Conservation (phyloP, 53 echinoderm and acorn worm genomes). For the Mesocentrotus franciscanus region DNA sequence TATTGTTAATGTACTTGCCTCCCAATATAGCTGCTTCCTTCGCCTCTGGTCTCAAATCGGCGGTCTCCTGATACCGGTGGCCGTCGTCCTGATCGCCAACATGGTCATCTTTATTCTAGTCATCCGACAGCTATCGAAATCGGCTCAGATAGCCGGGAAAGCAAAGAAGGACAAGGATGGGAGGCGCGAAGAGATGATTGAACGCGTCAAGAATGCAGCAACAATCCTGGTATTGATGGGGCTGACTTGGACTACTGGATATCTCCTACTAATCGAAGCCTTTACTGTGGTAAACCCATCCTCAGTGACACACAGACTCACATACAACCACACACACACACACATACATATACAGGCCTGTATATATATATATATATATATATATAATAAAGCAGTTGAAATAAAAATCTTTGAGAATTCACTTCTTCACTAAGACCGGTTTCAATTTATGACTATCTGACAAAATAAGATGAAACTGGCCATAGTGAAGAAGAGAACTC, state of each 20-base stretch:
- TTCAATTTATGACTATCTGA: too few species aligned
- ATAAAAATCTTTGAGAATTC: too few species aligned
- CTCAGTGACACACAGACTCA: not conserved
- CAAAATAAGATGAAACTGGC: too few species aligned
- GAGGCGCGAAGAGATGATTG: conserved; percentile 28
- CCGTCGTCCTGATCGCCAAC: conserved; percentile 17
- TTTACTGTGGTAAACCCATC: conserved; percentile 11
- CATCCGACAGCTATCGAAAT: conserved; percentile 32
- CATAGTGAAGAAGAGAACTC: too few species aligned
- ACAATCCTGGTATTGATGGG: conserved; percentile 46
- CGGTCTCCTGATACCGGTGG: conserved; percentile 49
- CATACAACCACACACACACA: too few species aligned
- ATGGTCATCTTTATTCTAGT: conserved; percentile 46
- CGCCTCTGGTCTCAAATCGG: conserved; percentile 52
- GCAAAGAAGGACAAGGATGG: conserved; percentile 27
- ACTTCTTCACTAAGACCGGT: too few species aligned
- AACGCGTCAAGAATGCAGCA: conserved; percentile 54
- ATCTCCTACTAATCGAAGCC: conserved; percentile 7
- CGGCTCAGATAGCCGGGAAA: conserved; percentile 30
- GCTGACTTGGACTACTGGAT: conserved; percentile 51
- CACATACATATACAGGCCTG: too few species aligned
- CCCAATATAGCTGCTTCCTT: conserved; percentile 26
- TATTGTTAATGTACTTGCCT: not conserved
- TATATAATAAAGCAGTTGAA: too few species aligned
- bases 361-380: too few species aligned